phyloP scores from a whole-genome alignment of 2,113 vertebrate genomes.

The Polyodon spathula region DNA sequence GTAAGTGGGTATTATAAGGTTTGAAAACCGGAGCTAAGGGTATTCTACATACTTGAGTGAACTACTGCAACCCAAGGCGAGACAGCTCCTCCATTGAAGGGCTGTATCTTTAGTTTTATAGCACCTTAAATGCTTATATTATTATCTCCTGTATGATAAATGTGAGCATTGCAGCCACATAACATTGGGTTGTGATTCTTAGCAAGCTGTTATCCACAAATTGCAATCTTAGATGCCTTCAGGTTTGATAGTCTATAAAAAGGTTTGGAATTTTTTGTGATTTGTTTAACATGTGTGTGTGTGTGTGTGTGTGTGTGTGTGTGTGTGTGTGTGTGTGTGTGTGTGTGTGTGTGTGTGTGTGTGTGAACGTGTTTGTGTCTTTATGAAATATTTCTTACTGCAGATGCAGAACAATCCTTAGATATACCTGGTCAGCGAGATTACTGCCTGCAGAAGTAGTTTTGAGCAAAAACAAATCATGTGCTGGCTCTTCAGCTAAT shows the following conservation, averaged over 20 bases:
- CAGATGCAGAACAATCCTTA: neutral
- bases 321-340: neutral
- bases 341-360: neutral
- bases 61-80: conserved; percentile 1
- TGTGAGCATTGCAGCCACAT: neutral
- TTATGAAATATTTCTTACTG: no score
- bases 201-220: neutral
- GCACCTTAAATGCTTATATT: conserved; percentile 1
- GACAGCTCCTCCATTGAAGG: neutral
- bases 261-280: neutral
- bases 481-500: neutral
- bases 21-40: neutral
- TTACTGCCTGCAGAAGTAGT: neutral
- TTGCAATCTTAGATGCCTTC: neutral
- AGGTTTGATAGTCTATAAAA: neutral
- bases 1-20: neutral
- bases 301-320: no score
- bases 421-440: neutral
- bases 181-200: neutral
- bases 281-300: neutral
- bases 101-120: neutral
- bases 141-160: neutral
- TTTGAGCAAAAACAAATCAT: neutral
- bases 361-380: no score
- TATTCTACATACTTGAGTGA: conserved; percentile 2